Base-by-base conservation (phyloP, 2,113 vertebrate genomes). In the Mesocricetus auratus region DNA sequence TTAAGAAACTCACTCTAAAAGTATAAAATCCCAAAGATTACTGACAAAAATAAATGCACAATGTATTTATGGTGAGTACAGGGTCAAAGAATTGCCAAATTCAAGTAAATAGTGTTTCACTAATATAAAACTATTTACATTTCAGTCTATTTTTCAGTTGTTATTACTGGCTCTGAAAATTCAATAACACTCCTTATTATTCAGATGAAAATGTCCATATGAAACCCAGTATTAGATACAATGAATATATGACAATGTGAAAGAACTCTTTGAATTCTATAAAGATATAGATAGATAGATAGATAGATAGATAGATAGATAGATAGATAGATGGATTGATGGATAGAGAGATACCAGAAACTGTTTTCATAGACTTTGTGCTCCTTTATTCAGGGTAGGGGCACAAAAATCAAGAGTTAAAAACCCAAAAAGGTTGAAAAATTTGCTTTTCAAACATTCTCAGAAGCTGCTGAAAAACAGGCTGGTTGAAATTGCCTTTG, bases 391-490 rank as follows among this genome's bases (percentile, higher is more conserved):
- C 17, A 71, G 45, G 26, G 7, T 50, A 3, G 62, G 21, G 16
- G 8, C 11, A 66, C 26, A 83, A 36, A 47, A 89, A n/a, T 53
- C 68, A 94, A 92, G 96, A 95, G 17, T 92, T 7, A n/a, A 95
- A 96, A 90, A 13, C 74, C 86, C 45, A 91, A 21, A 85, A 74
- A 77, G 62, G 53, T 97, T 93, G 87, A 91, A 45, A 89, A 47
- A 92, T 47, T 47, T 75, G 10, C 50, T 96, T 98, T 94, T 96
- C 39, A 96, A 58, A 87, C 87, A 83, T 93, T 85, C 31, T 88
- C 42, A 39, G 75, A 29, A 95, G 6, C 39, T 81, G 16, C 79
- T 95, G 69, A 87, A 69, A 96, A 97, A 95, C 66, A 29, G 68
- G 68, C 29, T 66, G 12, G 36, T 89, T 83, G 90, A 96, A 85